These are phyloP conservation scores for Scalopus aquaticus DNA, from an alignment of 2,113 vertebrate species.

Conservation along the genomic window DNA sequence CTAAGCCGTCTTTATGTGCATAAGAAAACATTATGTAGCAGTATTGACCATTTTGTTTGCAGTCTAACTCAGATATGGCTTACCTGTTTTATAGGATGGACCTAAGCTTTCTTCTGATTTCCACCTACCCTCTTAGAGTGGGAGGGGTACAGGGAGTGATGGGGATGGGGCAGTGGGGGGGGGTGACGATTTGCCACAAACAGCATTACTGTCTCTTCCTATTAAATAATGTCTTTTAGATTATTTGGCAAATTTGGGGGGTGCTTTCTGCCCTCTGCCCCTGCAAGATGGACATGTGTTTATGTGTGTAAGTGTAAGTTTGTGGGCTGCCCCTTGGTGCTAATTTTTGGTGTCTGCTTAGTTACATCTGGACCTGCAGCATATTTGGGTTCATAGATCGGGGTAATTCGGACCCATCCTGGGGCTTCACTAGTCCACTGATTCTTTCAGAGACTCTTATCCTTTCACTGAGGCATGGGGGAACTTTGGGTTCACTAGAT, in stretches of 20 bases:
- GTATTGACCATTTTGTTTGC: neutral
- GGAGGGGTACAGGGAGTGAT: neutral
- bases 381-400: neutral
- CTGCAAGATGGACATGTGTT: neutral
- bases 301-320: neutral
- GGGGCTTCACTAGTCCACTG: neutral
- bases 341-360: neutral
- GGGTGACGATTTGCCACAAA: neutral
- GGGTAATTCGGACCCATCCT: neutral
- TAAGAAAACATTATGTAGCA: neutral
- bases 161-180: no score
- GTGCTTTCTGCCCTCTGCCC: neutral
- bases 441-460: neutral
- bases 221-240: neutral
- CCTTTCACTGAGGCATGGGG: neutral
- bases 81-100: neutral
- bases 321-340: rapidly evolving
- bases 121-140: rapidly evolving
- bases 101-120: neutral
- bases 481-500: neutral
- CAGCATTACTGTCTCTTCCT: neutral
- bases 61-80: neutral
- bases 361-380: neutral
- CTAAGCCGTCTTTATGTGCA: neutral
- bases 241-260: neutral